Evolutionary conservation across 2,888 invertebrate species (phyloP).

Genomic region (Lymantria monacha): DNA sequence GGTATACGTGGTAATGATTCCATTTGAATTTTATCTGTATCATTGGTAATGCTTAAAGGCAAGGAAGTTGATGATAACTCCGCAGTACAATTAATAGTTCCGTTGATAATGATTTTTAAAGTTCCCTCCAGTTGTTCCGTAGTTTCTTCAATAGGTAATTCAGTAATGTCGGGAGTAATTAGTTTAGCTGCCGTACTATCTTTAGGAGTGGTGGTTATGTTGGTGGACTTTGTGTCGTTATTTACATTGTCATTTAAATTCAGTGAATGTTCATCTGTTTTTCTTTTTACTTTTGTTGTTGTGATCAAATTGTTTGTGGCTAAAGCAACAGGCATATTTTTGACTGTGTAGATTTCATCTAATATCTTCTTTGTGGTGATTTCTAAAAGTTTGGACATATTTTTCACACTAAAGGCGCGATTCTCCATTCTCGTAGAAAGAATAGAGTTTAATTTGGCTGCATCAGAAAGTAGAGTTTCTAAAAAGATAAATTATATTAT

Average conservation of each 20-base stretch:
- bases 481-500: conserved; percentile 18
- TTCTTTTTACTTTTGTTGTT: conserved; percentile 64
- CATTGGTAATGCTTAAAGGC: conserved; percentile 55
- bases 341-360: conserved; percentile 38
- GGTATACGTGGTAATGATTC: conserved; percentile 57
- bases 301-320: conserved; percentile 43
- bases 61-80: conserved; percentile 68
- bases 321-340: conserved; percentile 38
- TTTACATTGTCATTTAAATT: conserved; percentile 20
- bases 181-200: conserved; percentile 23
- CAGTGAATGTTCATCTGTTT: conserved; percentile 50
- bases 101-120: conserved; percentile 66
- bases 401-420: conserved; percentile 51
- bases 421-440: conserved; percentile 47
- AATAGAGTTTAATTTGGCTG: conserved; percentile 37
- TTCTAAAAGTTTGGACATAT: conserved; percentile 42
- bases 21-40: conserved; percentile 44
- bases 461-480: conserved; percentile 27
- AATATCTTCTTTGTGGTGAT: conserved; percentile 46
- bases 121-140: conserved; percentile 64
- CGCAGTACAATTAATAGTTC: conserved; percentile 73
- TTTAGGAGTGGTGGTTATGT: neutral
- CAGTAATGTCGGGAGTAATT: conserved; percentile 16
- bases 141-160: conserved; percentile 13
- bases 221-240: conserved; percentile 23